Percentiles rank a stretch among this genome's conserved stretches.
phyloP scores from a whole-genome alignment of 2,797 vertebrate genomes.

The Eremophila alpestris region DNA sequence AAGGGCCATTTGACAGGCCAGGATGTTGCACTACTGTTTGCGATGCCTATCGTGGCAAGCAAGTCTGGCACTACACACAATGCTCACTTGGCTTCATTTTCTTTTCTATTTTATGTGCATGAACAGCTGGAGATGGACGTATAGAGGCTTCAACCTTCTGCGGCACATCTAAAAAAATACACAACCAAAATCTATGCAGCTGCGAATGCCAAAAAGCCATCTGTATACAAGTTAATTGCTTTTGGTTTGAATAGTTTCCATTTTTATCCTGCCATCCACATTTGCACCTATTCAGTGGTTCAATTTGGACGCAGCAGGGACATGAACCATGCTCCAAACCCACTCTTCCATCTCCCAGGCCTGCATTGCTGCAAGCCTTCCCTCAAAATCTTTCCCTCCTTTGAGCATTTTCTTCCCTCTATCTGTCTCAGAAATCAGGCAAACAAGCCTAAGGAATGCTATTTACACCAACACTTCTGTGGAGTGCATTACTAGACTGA shows the following conservation, averaged over 20 bases:
- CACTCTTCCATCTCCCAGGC: not conserved
- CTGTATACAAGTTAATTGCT: slow-evolving; percentile 48
- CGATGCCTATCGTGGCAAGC: slow-evolving; percentile 21
- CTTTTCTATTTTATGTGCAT: slow-evolving; percentile 40
- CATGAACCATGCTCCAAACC: not conserved
- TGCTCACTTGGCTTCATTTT: slow-evolving; percentile 47
- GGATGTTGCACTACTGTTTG: slow-evolving; percentile 37
- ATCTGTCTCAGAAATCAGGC: not conserved
- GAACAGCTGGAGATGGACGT: slow-evolving; percentile 39
- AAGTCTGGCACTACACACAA: not conserved
- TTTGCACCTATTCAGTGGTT: slow-evolving; percentile 48
- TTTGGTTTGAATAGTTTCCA: slow-evolving; percentile 35
- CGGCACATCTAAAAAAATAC: slow-evolving; percentile 38
- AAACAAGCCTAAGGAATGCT: not conserved
- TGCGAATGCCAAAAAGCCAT: slow-evolving; percentile 57
- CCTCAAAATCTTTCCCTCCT: not conserved
- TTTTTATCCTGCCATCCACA: slow-evolving; percentile 31
- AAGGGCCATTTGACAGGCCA: slow-evolving; percentile 18
- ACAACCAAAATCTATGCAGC: slow-evolving; percentile 42
- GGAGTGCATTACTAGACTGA: not conserved
- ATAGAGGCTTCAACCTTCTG: slow-evolving; percentile 21
- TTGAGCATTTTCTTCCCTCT: not conserved
- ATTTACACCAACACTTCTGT: not conserved
- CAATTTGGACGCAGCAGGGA: slow-evolving; percentile 9
- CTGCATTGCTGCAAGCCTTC: not conserved